Conservation (phyloP, 2,113 vertebrate species). For the Polyodon spathula region DNA sequence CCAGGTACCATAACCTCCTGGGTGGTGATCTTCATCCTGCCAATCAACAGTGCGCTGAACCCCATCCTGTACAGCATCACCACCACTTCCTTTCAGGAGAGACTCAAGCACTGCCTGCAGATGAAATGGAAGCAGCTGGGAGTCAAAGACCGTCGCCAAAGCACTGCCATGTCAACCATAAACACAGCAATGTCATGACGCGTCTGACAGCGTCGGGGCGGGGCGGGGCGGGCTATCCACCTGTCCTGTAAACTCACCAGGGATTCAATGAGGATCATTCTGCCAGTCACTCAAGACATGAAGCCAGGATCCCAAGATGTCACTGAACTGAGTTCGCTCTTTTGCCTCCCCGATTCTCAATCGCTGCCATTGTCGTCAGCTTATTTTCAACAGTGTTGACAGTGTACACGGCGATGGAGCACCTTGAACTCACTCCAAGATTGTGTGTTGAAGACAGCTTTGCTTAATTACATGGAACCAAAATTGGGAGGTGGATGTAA, state of each 20-base stretch:
- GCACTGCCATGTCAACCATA: background rate
- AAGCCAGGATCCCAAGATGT: no score
- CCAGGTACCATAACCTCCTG: conserved; percentile 33
- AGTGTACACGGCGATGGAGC: background rate
- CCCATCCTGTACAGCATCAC: conserved; percentile 33
- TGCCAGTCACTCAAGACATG: no score
- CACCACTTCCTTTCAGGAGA: conserved; percentile 26
- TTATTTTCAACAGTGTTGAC: background rate
- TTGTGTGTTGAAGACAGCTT: no score
- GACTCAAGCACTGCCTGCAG: conserved; percentile 22
- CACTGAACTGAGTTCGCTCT: background rate
- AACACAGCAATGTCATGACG: conserved; percentile 6
- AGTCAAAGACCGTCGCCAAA: background rate
- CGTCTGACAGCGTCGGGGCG: fast-evolving
- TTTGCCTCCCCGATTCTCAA: background rate
- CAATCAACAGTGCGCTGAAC: conserved; percentile 34
- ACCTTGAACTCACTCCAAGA: no score
- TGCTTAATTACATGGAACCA: no score
- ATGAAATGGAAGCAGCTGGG: background rate
- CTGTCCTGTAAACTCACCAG: no score
- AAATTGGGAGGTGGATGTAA: no score
- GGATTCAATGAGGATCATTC: no score
- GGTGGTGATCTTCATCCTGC: conserved; percentile 42
- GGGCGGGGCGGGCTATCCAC: no score
- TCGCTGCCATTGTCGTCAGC: background rate